Base-by-base conservation (phyloP, 2,113 vertebrate species). In the Dinomys branickii region DNA sequence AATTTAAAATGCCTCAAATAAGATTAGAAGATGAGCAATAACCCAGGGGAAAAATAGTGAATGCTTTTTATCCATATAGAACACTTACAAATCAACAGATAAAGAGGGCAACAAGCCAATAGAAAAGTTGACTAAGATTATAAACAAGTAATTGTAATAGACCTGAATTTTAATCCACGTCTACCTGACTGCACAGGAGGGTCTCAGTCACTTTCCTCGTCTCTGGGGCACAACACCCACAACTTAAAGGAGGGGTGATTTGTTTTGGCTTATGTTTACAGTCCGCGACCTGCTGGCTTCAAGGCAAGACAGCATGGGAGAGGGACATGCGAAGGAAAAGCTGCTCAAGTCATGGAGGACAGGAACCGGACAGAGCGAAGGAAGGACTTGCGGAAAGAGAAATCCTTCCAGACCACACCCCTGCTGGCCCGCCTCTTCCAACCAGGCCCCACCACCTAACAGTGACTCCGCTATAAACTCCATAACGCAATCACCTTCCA, bases 111-210 rank as follows among this genome's bases (percentile, higher is more conserved):
- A 85, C 2, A 91, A 38, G n/a, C 10, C 58, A 78, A n/a, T 3
- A 88, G 38, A 85, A 91, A 95, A 80, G 81, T 16, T 56, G 41
- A 69, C 59, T 87, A 75, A 75, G 8, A 58, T 85, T 92, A 87
- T 24, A 75, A 69, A 85, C 35, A 87, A 41, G 19, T 47, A 35
- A 52, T 24, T 88, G 30, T 82, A 88, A 54, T 56, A 93, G 52
- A 41, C 41, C 59, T 71, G n/a, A 28, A 93, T 78, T 91, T 88
- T 69, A 75, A 58, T 41, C 58, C 8, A 10, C 52, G 35, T 44
- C 19, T 59, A 50, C 90, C 33, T 20, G 89, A 85, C 73, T 75
- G 7, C 71, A 82, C 35, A n/a, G 56, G 82, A 78, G 28, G 26
- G 44, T 47, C 44, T 77, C 30, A 30, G 12, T 77, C 44, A 47